Evolutionary conservation across 2,888 invertebrate species (phyloP), one percentile per base, ranked within the genome.

Genomic region (Tipula unca): DNA sequence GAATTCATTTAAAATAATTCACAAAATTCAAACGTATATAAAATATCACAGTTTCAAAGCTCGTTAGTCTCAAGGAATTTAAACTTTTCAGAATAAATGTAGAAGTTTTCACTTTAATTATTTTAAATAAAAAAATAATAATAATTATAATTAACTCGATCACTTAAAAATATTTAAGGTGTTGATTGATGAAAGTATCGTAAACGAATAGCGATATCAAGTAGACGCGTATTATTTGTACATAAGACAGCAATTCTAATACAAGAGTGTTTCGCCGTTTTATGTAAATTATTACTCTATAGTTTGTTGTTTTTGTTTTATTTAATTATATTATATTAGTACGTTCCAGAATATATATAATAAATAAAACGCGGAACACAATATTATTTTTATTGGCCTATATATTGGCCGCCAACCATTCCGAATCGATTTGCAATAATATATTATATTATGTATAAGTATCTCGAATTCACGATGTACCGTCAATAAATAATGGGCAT

Each of bases 21-120:
- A 69, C 69, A 69, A 69, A 69, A 69, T 69, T 25, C 14, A 69
- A 69, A 69, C 20, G 25, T 69, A 10, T 69, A 69, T 69, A 25
- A 25, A 69, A 25, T 25, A 69, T 69, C 69, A 69, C 69, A 83
- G 83, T 83, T 83, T 83, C n/a, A 32, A 83, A 83, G 83, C 29
- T 35, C 83, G 83, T 83, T 83, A 32, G 83, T 35, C 83, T 35
- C 83, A 83, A 83, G 83, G 29, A 10, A 83, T 83, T 83, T 35
- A 35, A 83, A 29, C 83, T 83, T 35, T 83, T 69, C 25, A 39
- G 2, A 39, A 2, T 39, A 39, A 10, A 39, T 48, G n/a, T 14
- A n/a, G n/a, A n/a, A n/a, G 42, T 69, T 25, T 25, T 25, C 69
- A 69, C 69, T 69, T 69, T 25, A 69, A 69, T n/a, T 25, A 32